Base-by-base conservation (phyloP, 2,888 invertebrate genomes). In the Cacoxenus indagator region DNA sequence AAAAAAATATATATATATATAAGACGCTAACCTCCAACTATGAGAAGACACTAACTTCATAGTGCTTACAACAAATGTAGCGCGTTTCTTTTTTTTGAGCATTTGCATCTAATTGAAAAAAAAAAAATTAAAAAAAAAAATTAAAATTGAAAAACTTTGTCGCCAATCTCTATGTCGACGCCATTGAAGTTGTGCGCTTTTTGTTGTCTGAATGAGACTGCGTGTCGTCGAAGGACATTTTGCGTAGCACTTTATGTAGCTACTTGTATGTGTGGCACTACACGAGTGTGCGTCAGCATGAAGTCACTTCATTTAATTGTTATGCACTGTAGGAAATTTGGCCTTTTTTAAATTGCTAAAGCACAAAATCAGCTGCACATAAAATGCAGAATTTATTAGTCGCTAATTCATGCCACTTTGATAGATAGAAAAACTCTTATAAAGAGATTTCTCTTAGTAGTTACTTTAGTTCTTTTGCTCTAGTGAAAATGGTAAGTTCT, bases 241-340 rank as follows among this genome's bases (percentile, higher is more conserved):
- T 29, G 57, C 45, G 45, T 62, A 43, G 19, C 22, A 24, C 43
- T 51, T 22, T 51, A 19, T 31, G 59, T 59, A 1, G n/a, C 29
- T 27, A 2, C 8, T 17, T 4, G 1, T 29, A 27, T 26, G 1
- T 55, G 55, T 27, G 26, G 11, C 26, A 11, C n/a, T 26, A n/a
- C n/a, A n/a, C n/a, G n/a, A n/a, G 27, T 55, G 24, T 14, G 24
- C n/a, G 14, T 29, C 24, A 19, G 61, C 14, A 62, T 62, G 45
- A 62, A 62, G 61, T 62, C 61, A 62, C 61, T 62, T 43, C 43
- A 37, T 62, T 62, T 62, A 62, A 62, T 62, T 62, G 24, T n/a
- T 17, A 1, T 17, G 19, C 59, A 31, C 31, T 59, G 19, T 31
- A 26, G 5, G 17, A 31, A 31, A 17, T 19, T 37, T 37, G 14